phyloP scores from a whole-genome alignment of 2,113 vertebrate genomes.

The Lucifuga dentata region DNA sequence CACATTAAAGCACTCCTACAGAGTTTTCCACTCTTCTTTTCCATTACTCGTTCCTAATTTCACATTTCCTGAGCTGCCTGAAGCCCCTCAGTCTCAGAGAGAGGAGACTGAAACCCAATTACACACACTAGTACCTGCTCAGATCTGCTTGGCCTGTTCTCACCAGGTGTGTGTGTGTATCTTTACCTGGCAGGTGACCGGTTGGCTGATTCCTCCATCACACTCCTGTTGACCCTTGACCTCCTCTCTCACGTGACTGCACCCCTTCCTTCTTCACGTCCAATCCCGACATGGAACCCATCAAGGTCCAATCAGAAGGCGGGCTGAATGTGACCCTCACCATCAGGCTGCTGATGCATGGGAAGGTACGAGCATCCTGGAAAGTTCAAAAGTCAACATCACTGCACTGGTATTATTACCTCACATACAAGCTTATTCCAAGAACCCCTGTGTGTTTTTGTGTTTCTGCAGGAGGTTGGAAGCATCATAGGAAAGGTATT shows the following conservation, averaged over 20 bases:
- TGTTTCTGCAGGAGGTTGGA: slow-evolving; percentile 91
- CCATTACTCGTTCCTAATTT: no score
- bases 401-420: no score
- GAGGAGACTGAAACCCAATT: no score
- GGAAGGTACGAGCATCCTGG: slow-evolving; percentile 86
- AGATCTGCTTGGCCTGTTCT: background rate
- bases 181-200: slow-evolving; percentile 79
- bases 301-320: slow-evolving; percentile 95
- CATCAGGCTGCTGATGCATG: slow-evolving; percentile 98
- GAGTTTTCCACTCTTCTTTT: no score
- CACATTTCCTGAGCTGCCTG: background rate
- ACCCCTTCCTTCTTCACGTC: slow-evolving; percentile 75
- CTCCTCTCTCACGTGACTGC: slow-evolving; percentile 69
- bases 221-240: slow-evolving; percentile 73
- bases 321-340: slow-evolving; percentile 98
- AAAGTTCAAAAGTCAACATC: background rate
- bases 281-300: slow-evolving; percentile 92
- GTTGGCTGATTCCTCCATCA: slow-evolving; percentile 83
- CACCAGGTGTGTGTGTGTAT: background rate
- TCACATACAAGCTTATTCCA: background rate
- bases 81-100: background rate
- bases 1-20: no score
- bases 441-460: slow-evolving; percentile 1
- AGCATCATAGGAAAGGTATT: slow-evolving; percentile 99
- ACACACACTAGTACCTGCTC: background rate